A percentile compares a stretch with the other conserved stretches of the same genome.
phyloP scores from a whole-genome alignment of 2,797 vertebrate genomes.

The Cryptoblepharus egeriae region DNA sequence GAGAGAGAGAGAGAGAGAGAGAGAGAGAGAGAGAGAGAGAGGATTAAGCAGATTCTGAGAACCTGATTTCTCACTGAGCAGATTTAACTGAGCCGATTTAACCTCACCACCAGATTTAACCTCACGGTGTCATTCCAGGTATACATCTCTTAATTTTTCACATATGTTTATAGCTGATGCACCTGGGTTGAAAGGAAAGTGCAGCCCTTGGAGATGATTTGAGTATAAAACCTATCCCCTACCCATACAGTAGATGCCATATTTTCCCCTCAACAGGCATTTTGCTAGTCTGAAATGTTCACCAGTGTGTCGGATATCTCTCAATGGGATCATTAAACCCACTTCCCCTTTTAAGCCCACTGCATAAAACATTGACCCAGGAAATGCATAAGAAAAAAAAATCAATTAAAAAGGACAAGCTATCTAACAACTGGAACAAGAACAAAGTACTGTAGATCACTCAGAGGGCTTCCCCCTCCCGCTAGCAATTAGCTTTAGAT shows the following conservation, averaged over 20 bases:
- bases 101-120: neutral
- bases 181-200: neutral
- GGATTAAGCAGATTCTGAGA: neutral
- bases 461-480: conserved; percentile 33
- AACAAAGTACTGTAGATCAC: conserved; percentile 43
- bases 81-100: neutral
- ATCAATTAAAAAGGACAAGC: conserved; percentile 43
- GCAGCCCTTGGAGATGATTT: neutral
- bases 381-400: conserved; percentile 44
- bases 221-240: neutral
- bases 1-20: too few species aligned
- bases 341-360: conserved; percentile 32
- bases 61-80: neutral
- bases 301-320: conserved; percentile 46
- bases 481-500: conserved; percentile 50
- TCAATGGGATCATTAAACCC: conserved; percentile 36
- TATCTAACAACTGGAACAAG: conserved; percentile 27
- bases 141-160: neutral
- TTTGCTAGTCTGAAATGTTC: conserved; percentile 49
- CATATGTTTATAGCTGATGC: neutral
- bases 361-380: conserved; percentile 49
- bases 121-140: neutral
- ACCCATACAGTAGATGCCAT: neutral
- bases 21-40: too few species aligned
- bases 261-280: neutral